Conservation (phyloP, 2,888 invertebrate genomes). For the Diarsia dahlii region DNA sequence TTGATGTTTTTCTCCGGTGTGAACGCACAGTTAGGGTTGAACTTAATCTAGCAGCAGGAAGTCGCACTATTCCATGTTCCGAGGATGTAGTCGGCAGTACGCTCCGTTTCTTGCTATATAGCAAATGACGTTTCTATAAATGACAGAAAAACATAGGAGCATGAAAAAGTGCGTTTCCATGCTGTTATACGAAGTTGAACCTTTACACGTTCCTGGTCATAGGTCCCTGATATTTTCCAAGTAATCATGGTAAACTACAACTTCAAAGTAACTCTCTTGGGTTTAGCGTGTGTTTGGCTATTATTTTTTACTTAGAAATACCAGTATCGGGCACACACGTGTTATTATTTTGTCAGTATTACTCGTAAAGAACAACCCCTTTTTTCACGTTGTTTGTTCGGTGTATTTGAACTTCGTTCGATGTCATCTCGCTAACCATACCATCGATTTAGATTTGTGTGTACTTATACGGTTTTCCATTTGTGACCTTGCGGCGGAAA, state of each 20-base stretch:
- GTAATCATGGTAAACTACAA: background rate
- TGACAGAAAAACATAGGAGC: too few relatives aligned
- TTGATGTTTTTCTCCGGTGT: background rate
- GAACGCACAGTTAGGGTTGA: background rate
- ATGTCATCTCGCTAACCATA: slow-evolving; percentile 2
- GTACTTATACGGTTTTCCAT: slow-evolving; percentile 21
- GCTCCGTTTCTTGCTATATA: too few relatives aligned
- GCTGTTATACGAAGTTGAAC: too few relatives aligned
- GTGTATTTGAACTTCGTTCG: background rate
- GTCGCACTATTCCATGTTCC: too few relatives aligned
- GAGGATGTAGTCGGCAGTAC: too few relatives aligned
- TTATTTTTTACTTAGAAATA: slow-evolving; percentile 13
- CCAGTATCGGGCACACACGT: background rate
- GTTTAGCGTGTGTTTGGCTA: slow-evolving; percentile 11
- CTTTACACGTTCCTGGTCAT: slow-evolving; percentile 19
- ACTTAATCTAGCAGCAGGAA: too few relatives aligned
- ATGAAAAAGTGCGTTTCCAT: too few relatives aligned
- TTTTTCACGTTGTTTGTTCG: background rate
- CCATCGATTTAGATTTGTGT: slow-evolving; percentile 24
- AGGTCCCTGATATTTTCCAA: slow-evolving; percentile 25
- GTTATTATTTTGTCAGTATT: background rate
- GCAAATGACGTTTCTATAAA: too few relatives aligned
- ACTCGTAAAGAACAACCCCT: background rate
- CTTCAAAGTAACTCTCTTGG: slow-evolving; percentile 27
- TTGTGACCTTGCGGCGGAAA: slow-evolving; percentile 32